Percentiles rank a stretch among this genome's conserved stretches.
phyloP scores from a whole-genome alignment of 2,113 vertebrate genomes.

The Mormoops blainvillei region DNA sequence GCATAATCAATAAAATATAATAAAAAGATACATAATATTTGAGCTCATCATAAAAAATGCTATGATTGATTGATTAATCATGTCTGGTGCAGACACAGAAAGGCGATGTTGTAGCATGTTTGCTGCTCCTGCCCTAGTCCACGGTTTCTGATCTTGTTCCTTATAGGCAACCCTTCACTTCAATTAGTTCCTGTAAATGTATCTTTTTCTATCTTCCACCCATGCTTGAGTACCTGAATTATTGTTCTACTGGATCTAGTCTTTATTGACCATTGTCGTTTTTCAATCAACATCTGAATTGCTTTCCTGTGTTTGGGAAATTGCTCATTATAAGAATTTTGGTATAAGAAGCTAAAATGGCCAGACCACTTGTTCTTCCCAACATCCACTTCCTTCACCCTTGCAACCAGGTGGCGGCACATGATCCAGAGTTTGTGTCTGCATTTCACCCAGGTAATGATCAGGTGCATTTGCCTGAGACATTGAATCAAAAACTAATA shows the following conservation, averaged over 20 bases:
- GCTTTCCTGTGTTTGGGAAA: neutral
- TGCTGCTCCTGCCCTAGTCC: neutral
- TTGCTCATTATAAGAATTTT: neutral
- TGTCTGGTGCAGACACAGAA: neutral
- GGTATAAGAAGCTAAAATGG: neutral
- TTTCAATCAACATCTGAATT: neutral
- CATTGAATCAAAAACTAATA: neutral
- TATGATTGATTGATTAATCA: constrained; percentile 16
- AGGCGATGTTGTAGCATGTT: neutral
- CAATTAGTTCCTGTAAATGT: neutral
- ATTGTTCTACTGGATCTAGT: neutral
- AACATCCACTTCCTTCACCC: neutral
- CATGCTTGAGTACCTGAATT: neutral
- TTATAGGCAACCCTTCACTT: neutral
- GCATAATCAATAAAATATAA: no score
- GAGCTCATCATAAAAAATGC: constrained; percentile 21
- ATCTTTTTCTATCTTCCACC: neutral
- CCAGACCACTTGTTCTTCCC: neutral
- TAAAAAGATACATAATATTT: neutral
- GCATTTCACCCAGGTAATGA: neutral
- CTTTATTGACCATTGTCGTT: neutral
- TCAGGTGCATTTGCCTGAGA: neutral
- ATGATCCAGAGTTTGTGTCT: neutral
- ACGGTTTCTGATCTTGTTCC: neutral
- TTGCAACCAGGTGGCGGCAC: neutral